Base-by-base conservation (phyloP, 92 coral and sea anemone genomes). In the Zoanthus gigantus region DNA sequence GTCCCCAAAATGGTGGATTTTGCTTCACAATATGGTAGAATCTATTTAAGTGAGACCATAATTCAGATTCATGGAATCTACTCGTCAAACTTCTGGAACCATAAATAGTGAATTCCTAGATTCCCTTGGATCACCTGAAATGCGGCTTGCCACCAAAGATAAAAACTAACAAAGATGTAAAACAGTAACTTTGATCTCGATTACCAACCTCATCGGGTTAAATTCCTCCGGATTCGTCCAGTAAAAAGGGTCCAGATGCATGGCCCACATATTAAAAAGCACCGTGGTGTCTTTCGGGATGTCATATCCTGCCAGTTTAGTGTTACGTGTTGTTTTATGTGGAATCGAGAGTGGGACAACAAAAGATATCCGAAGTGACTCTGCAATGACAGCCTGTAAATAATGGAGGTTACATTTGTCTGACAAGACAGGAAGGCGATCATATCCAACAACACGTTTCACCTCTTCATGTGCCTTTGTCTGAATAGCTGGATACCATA, bases 221-320 rank as follows among this genome's bases (percentile, higher is more conserved):
- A 90, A 90, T 13, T 72, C 74, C 71, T 79, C 77, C 0, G 92
- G 92, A 44, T 86, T 72, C 4, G 46, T 32, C 92, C 92, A 90
- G 76, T 84, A 76, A 79, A 48, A 78, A 72, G 92, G 90, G 58
- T 90, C 92, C 61, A 79, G 63, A 81, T 90, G 87, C 18, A 90
- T 90, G 44, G 89, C 92, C 92, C 92, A 90, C 29, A 66, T 85
- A 53, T 90, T 90, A 6, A 90, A 32, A 30, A 90, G 79, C 60
- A 90, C 92, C 37, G 84, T 86, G 10, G 92, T 90, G 50, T 90
- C 92, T 37, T 90, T 85, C 29, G 92, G 92, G 56, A 90, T 86
- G 57, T 79, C 48, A 72, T 85, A 90, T 42, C 92, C 92, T 7
- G 71, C 83, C 29, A 90, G 77, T 4, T 60, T 72, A n/a, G 92